A percentile compares a stretch with the other conserved stretches of the same genome.
Evolutionary conservation across 2,113 vertebrate species (phyloP).

Genomic region (Myiozetetes cayanensis): DNA sequence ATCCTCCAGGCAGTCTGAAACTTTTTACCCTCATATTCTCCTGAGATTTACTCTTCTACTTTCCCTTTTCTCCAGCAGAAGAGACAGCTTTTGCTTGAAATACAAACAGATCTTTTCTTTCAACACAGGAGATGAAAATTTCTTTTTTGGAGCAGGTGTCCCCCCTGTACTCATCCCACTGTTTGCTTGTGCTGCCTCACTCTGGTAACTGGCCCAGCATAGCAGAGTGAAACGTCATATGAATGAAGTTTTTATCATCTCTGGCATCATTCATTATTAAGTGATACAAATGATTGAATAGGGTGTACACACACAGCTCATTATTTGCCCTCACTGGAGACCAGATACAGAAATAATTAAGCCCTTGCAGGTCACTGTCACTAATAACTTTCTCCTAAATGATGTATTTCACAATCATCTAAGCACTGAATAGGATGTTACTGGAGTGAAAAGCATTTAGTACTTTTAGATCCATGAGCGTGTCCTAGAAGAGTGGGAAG

Average conservation of each 20-base stretch:
- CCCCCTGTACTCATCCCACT: not conserved
- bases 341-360: not conserved
- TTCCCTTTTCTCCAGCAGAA: not conserved
- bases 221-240: not conserved
- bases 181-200: not conserved
- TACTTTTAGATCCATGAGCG: not conserved
- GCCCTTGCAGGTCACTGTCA: not conserved
- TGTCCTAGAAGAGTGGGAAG: not conserved
- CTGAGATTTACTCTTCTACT: not conserved
- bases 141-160: not conserved
- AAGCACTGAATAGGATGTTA: not conserved
- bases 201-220: not conserved
- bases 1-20: not conserved
- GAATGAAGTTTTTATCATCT: not conserved
- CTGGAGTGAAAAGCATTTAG: not conserved
- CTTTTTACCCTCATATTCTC: not conserved
- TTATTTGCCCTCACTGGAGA: not conserved
- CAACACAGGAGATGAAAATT: not conserved
- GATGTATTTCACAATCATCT: not conserved
- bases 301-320: accelerated
- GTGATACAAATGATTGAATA: not conserved
- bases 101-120: not conserved
- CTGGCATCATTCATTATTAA: not conserved
- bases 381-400: not conserved
- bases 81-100: not conserved